Base-by-base conservation (phyloP, 2,888 invertebrate genomes). In the Proisotoma minuta region DNA sequence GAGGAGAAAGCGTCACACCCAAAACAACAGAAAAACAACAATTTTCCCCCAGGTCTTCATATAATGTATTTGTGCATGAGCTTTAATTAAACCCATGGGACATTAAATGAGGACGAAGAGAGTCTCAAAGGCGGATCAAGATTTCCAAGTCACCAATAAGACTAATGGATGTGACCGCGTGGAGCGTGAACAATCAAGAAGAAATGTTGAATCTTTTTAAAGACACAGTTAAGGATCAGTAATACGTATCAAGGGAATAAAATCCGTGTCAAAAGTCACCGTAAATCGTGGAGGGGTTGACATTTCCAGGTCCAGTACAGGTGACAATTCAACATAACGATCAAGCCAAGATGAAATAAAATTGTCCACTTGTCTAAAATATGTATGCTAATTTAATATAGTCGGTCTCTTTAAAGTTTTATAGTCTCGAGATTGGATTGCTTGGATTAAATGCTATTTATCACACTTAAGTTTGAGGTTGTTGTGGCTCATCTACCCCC, bases 261-360 rank as follows among this genome's bases (percentile, higher is more conserved):
- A n/a, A 20, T n/a, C 47, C n/a, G 62, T 62, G 67, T 67, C 67
- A 67, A 67, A 67, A 62, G 64, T 62, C 62, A 60, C 62, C 58
- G 62, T 67, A 67, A 67, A 67, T 67, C 65, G 63, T 63, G 56
- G 48, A 52, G 56, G 57, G 57, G 57, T 50, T 65, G 65, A 65
- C 65, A 65, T 59, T 65, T 62, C 47, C 59, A 65, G 65, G 62
- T 62, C 62, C n/a, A n/a, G n/a, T n/a, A n/a, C n/a, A n/a, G n/a
- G n/a, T n/a, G n/a, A n/a, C n/a, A n/a, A n/a, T n/a, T n/a, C n/a
- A n/a, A n/a, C n/a, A n/a, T n/a, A n/a, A n/a, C n/a, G n/a, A n/a
- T n/a, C n/a, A n/a, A n/a, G n/a, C n/a, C n/a, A n/a, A n/a, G n/a
- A n/a, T n/a, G n/a, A n/a, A n/a, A n/a, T n/a, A n/a, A n/a, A n/a